Percentiles rank a stretch among this genome's conserved stretches.
Evolutionary conservation across 2,797 vertebrate genomes (phyloP).

Genomic region (Geotrypetes seraphini): DNA sequence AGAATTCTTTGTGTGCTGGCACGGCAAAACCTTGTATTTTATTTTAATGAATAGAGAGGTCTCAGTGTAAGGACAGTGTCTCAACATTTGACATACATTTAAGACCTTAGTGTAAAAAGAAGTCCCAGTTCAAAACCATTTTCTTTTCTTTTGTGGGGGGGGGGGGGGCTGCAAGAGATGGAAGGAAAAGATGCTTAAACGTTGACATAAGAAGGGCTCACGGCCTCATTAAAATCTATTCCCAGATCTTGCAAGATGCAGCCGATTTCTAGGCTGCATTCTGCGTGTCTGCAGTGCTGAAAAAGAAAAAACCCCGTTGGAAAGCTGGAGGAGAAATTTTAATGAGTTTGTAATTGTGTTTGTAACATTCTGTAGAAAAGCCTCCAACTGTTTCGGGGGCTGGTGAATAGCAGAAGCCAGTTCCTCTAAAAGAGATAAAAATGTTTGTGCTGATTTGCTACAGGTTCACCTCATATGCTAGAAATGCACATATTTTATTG

Average conservation of each 20-base stretch:
- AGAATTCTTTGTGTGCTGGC: background rate
- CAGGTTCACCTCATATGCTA: constrained; percentile 43
- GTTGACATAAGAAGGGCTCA: constrained; percentile 12
- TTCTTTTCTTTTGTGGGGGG: constrained; percentile 15
- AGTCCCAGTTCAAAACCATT: constrained; percentile 8
- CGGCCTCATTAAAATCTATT: constrained; percentile 7
- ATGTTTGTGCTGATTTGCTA: constrained; percentile 39
- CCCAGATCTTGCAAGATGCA: constrained; percentile 13
- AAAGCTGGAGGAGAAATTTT: constrained; percentile 33
- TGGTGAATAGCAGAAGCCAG: constrained; percentile 37
- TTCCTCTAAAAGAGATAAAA: constrained; percentile 29
- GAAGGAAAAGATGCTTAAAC: background rate
- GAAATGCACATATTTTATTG: constrained; percentile 37
- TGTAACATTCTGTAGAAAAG: constrained; percentile 24
- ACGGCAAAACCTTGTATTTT: constrained; percentile 6
- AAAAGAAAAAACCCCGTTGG: constrained; percentile 11
- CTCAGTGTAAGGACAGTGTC: background rate
- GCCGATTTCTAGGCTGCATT: constrained; percentile 22
- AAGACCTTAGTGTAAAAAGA: constrained; percentile 9
- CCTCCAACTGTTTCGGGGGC: constrained; percentile 30
- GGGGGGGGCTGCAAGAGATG: constrained; percentile 9
- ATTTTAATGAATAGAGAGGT: constrained; percentile 4
- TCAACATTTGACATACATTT: constrained; percentile 1
- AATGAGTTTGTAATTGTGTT: constrained; percentile 44
- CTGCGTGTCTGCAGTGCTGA: constrained; percentile 16